phyloP scores from a whole-genome alignment of 2,113 vertebrate species.

The Charadrius vociferus region DNA sequence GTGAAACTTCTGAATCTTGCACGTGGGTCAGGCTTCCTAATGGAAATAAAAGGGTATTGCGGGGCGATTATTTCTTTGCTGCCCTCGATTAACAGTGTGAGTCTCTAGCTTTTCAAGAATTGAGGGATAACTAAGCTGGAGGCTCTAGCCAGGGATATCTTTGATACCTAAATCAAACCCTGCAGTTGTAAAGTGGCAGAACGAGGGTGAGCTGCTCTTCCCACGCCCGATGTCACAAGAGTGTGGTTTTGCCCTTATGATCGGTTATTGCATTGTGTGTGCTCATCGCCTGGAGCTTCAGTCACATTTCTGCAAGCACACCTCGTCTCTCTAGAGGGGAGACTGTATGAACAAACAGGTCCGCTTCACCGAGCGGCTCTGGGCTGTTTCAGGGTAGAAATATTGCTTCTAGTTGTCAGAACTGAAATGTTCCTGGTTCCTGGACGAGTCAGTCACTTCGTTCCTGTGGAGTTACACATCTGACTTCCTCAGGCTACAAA shows the following conservation, averaged over 20 bases:
- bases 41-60: background rate
- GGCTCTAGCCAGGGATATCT: background rate
- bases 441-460: background rate
- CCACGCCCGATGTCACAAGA: background rate
- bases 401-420: background rate
- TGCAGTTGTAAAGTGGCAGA: background rate
- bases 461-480: background rate
- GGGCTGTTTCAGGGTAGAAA: background rate
- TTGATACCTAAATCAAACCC: background rate
- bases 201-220: background rate
- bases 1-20: background rate
- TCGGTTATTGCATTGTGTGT: background rate
- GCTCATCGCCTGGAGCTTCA: background rate
- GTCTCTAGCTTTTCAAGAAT: background rate
- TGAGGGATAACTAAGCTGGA: fast-evolving
- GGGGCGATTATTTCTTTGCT: background rate
- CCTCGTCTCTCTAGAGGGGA: background rate
- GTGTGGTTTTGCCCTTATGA: background rate
- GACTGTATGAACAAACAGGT: background rate
- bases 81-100: fast-evolving
- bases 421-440: background rate
- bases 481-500: background rate
- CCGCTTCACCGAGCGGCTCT: fast-evolving
- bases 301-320: background rate
- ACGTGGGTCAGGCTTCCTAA: background rate